Evolutionary conservation across 1,140 invertebrate genomes (phyloP).

Genomic region (Hypothenemus hampei): DNA sequence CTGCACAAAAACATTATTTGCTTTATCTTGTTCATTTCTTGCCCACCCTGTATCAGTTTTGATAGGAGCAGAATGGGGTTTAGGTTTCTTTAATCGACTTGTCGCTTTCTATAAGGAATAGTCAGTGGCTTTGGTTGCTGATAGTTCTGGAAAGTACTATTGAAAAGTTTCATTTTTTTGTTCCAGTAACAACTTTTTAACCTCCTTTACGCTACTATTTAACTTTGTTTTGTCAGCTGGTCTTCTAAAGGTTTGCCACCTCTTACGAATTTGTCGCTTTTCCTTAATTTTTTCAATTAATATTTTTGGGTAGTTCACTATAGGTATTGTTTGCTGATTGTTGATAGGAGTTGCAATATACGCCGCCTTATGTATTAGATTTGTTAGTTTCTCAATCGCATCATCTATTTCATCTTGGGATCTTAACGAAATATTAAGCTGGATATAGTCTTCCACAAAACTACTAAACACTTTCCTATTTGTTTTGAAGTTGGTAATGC

Average conservation of each 20-base stretch:
- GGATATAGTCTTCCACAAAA: neutral
- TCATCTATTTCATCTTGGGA: neutral
- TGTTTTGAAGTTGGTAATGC: neutral
- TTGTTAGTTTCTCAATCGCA: neutral
- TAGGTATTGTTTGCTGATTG: neutral
- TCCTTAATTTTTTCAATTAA: too few species aligned
- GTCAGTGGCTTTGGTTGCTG: neutral
- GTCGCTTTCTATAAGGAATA: conserved; percentile 1
- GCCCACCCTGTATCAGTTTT: neutral
- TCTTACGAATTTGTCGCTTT: too few species aligned
- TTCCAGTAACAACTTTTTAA: neutral
- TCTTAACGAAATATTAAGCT: neutral
- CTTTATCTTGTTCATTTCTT: neutral
- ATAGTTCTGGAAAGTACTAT: neutral
- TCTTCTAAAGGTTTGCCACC: neutral
- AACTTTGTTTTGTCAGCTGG: neutral
- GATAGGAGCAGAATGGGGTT: neutral
- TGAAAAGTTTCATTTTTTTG: neutral
- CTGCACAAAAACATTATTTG: neutral
- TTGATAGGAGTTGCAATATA: neutral
- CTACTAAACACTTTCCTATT: neutral
- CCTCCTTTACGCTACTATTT: neutral
- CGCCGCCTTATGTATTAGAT: neutral
- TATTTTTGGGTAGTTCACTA: neutral
- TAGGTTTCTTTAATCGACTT: neutral